Conservation (phyloP, 2,113 vertebrate genomes). For the Benitochromis conjunctus region DNA sequence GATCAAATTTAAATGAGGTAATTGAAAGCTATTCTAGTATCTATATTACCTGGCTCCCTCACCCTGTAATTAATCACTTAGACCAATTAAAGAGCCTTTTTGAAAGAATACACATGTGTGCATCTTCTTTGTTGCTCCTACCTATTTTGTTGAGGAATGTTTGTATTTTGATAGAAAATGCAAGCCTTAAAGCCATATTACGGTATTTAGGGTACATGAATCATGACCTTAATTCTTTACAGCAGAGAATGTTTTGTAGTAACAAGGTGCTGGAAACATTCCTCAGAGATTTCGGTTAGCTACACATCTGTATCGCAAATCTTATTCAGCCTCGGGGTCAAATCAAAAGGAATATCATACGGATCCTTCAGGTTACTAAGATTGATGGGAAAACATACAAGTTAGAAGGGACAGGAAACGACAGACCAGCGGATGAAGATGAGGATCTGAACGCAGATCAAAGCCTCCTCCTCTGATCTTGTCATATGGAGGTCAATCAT, state of each 20-base stretch:
- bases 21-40: slow-evolving; percentile 74
- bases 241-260: neutral
- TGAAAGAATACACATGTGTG: slow-evolving; percentile 31
- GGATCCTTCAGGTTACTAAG: no score
- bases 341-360: neutral
- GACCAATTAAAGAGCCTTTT: slow-evolving; percentile 71
- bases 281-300: neutral
- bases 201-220: neutral
- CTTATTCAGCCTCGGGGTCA: neutral
- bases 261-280: neutral
- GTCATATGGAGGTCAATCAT: slow-evolving; percentile 42
- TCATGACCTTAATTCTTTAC: neutral
- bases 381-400: neutral
- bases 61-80: slow-evolving; percentile 76
- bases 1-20: slow-evolving; percentile 66
- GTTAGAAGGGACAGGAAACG: neutral
- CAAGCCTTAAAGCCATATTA: neutral
- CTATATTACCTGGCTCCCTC: slow-evolving; percentile 69
- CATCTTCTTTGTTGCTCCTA: neutral
- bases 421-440: neutral
- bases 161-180: neutral
- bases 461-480: slow-evolving; percentile 15
- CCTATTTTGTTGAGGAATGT: neutral
- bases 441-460: neutral
- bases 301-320: neutral